Base-by-base conservation (phyloP, 1,140 invertebrate genomes). In the Delia radicum region DNA sequence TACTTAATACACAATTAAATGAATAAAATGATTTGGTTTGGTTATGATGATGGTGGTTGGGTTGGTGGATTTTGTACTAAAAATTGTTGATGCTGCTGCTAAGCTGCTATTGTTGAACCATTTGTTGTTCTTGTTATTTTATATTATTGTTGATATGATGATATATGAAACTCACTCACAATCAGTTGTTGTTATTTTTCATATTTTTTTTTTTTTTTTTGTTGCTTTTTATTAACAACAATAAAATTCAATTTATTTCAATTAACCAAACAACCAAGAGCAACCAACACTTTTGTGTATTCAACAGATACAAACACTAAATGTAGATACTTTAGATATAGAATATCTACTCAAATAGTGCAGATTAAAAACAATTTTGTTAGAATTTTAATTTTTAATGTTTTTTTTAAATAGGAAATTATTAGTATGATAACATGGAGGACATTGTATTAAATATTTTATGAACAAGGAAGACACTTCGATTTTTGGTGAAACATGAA, bases 171-270 rank as follows among this genome's bases (percentile, higher is more conserved):
- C 31, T 67, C 48, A 55, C 48, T 55, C 48, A 55, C 48, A 33
- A 29, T 29, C 63, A 31, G 71, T 73, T 73, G 71, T 73, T 73
- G 71, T 73, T 73, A 15, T 29, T 63, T 10, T 63, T 63, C 12
- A 28, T 74, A 13, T 26, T 63, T 48, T 63, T 74, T 31, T 46
- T 76, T 13, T 55, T 65, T 27, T 74, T 33, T 27, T 76, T 72
- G 4, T 21, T 13, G 42, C 31, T 72, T 48, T 76, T 77, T 77
- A 77, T 77, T 77, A 77, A 77, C 76, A 77, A 77, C 67, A 77
- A 77, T 77, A 75, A 77, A 77, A 73, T 42, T 73, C 76, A 77
- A 77, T 77, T 77, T 77, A 77, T 77, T 77, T 77, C 76, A 77
- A 77, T 77, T 77, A 77, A 77, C 76, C 74, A 77, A 62, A 77